Percentiles rank a stretch among this genome's conserved stretches.
Conservation (phyloP, 2,888 invertebrate species). For the Lobophora halterata region DNA sequence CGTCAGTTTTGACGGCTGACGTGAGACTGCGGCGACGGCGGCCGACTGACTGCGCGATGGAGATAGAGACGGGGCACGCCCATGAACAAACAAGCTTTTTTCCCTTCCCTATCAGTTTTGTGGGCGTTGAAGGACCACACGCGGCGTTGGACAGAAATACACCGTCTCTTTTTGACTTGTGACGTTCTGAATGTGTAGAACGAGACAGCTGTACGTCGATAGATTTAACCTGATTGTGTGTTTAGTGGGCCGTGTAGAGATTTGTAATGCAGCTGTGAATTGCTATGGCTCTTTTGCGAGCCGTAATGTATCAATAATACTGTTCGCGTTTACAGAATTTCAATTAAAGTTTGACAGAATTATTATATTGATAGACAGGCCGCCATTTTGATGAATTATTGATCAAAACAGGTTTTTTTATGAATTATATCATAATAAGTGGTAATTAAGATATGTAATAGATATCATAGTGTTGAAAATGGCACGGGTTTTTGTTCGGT, state of each 20-base stretch:
- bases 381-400: conserved; percentile 70
- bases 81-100: conserved; percentile 68
- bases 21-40: conserved; percentile 55
- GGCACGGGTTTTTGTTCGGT: conserved; percentile 17
- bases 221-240: conserved; percentile 76
- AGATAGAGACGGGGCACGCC: conserved; percentile 63
- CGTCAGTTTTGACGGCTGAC: conserved; percentile 48
- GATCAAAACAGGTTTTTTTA: conserved; percentile 46
- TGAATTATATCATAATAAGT: conserved; percentile 44
- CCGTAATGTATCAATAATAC: conserved; percentile 79
- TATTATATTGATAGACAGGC: conserved; percentile 73
- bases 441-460: conserved; percentile 31
- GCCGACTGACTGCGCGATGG: conserved; percentile 60
- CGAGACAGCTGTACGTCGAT: conserved; percentile 52
- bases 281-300: conserved; percentile 71
- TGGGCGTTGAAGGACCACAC: conserved; percentile 57
- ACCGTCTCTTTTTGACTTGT: conserved; percentile 38
- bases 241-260: conserved; percentile 71
- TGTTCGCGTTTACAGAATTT: conserved; percentile 67
- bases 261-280: conserved; percentile 80
- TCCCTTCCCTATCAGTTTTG: conserved; percentile 59
- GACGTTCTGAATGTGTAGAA: conserved; percentile 20
- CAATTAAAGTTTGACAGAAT: conserved; percentile 78
- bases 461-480: conserved; percentile 22
- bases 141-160: conserved; percentile 40